Evolutionary conservation across 1,140 invertebrate species (phyloP).

Genomic region (Caenorhabditis elegans): DNA sequence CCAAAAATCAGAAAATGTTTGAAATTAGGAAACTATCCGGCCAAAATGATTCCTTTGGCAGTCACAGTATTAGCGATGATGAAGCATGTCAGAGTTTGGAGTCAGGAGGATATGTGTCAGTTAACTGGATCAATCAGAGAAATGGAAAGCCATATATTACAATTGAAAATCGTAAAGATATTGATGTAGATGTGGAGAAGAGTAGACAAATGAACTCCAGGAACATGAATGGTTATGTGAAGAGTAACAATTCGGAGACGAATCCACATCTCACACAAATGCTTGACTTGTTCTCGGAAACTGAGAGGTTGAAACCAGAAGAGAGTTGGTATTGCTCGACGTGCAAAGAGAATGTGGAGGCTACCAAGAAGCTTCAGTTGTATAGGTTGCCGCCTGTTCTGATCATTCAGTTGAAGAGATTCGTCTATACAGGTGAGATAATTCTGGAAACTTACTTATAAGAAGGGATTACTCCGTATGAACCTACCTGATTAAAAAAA

Average conservation of each 20-base stretch:
- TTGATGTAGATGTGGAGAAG: slow-evolving; percentile 41
- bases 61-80: not conserved
- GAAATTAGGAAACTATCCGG: not conserved
- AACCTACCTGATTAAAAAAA: too few relatives aligned
- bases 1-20: slow-evolving; percentile 14
- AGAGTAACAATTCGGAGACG: slow-evolving; percentile 51
- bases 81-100: not conserved
- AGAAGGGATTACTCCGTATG: too few relatives aligned
- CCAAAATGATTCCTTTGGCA: not conserved
- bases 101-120: slow-evolving; percentile 24
- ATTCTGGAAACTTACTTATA: not conserved
- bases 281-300: slow-evolving; percentile 70
- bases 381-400: slow-evolving; percentile 68
- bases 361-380: slow-evolving; percentile 69
- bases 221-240: not conserved
- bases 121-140: slow-evolving; percentile 49
- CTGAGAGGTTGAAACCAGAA: slow-evolving; percentile 70
- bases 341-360: slow-evolving; percentile 69
- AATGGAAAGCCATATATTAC: slow-evolving; percentile 47
- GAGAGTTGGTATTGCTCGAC: slow-evolving; percentile 69
- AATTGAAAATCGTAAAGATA: slow-evolving; percentile 36
- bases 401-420: slow-evolving; percentile 70
- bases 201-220: not conserved
- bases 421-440: slow-evolving; percentile 67
- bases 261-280: slow-evolving; percentile 68